Conservation (phyloP, 2,888 invertebrate species). For the Campaea margaritaria region DNA sequence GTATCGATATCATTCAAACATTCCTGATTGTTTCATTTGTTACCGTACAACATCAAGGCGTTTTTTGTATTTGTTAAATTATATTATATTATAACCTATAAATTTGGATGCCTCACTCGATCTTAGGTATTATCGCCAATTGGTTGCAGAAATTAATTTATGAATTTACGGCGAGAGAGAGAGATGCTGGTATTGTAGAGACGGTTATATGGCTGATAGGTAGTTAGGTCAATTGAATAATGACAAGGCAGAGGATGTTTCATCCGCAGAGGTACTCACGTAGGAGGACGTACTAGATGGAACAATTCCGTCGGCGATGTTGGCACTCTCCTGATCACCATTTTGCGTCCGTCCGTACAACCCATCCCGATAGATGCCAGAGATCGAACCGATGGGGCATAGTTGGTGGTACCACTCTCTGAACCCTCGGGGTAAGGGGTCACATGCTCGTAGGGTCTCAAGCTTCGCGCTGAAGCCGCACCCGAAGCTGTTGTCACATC, state of each 20-base stretch:
- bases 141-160: slow-evolving; percentile 1
- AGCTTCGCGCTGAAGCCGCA: slow-evolving; percentile 78
- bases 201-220: slow-evolving; percentile 41
- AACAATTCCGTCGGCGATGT: slow-evolving; percentile 94
- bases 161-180: slow-evolving; percentile 34
- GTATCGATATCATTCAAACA: not conserved
- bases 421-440: slow-evolving; percentile 83
- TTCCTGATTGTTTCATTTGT: too few relatives aligned
- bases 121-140: not conserved
- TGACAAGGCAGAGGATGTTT: slow-evolving; percentile 72
- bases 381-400: slow-evolving; percentile 91
- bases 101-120: not conserved
- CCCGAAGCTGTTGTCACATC: slow-evolving; percentile 77
- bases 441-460: slow-evolving; percentile 81
- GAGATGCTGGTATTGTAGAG: slow-evolving; percentile 26
- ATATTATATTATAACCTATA: slow-evolving; percentile 7
- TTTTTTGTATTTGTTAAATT: too few relatives aligned
- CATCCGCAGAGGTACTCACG: slow-evolving; percentile 86
- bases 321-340: slow-evolving; percentile 93
- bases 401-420: slow-evolving; percentile 86
- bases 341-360: slow-evolving; percentile 93
- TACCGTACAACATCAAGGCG: too few relatives aligned
- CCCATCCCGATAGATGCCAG: slow-evolving; percentile 95
- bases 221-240: slow-evolving; percentile 78
- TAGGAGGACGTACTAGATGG: slow-evolving; percentile 93